phyloP scores from a whole-genome alignment of 2,797 vertebrate species.

The Crypturellus tataupa region DNA sequence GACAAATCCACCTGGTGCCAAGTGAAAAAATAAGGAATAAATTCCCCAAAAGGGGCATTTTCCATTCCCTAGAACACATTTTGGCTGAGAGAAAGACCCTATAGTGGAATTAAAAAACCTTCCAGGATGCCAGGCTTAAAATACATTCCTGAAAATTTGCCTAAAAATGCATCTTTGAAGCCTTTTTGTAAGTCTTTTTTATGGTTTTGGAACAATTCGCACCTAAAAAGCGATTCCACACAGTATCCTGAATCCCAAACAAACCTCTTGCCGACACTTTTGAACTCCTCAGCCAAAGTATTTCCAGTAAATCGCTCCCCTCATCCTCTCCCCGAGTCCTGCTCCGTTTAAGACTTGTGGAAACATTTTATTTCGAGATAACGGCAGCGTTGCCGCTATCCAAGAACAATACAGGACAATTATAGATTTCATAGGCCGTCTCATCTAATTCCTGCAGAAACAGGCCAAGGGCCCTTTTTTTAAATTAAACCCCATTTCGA shows the following conservation, averaged over 20 bases:
- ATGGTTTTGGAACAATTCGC: neutral
- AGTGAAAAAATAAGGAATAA: neutral
- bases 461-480: neutral
- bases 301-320: conserved; percentile 30
- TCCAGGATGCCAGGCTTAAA: neutral
- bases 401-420: conserved; percentile 46
- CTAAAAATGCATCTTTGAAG: neutral
- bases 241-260: neutral
- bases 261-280: neutral
- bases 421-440: conserved; percentile 14
- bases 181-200: neutral
- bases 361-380: conserved; percentile 33
- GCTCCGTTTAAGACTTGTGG: neutral
- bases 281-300: conserved; percentile 2
- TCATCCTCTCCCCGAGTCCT: neutral
- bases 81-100: neutral
- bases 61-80: neutral
- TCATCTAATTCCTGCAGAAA: conserved; percentile 44
- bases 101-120: neutral
- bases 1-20: neutral
- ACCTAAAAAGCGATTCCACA: neutral
- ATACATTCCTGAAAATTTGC: neutral
- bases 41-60: neutral
- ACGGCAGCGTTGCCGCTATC: neutral
- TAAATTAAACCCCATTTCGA: conserved; percentile 22